Evolutionary conservation across 2,888 invertebrate genomes (phyloP).

Genomic region (Apeira syringaria): DNA sequence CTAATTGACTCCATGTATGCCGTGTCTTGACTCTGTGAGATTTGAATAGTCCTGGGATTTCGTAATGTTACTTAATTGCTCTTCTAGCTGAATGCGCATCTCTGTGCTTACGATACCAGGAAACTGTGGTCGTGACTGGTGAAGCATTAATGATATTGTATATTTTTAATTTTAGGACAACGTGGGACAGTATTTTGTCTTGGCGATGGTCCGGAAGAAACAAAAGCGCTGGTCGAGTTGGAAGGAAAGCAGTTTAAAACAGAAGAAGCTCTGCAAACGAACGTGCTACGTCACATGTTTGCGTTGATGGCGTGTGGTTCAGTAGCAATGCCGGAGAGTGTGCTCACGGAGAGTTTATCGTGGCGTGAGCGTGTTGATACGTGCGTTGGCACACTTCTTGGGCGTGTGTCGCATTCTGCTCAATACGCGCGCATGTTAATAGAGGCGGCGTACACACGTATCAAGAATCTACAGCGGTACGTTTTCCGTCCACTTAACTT

Average conservation of each 20-base stretch:
- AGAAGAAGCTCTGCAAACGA: conserved; percentile 46
- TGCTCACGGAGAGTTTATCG: conserved; percentile 19
- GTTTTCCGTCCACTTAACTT: conserved; percentile 30
- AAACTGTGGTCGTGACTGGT: no score
- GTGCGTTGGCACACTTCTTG: conserved; percentile 45
- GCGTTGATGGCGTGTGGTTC: conserved; percentile 37
- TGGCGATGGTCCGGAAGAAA: conserved; percentile 50
- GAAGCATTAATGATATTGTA: no score
- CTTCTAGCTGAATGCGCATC: no score
- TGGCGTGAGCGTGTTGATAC: conserved; percentile 42
- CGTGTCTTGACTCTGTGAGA: no score
- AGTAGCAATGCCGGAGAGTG: conserved; percentile 24
- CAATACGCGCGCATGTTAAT: conserved; percentile 52
- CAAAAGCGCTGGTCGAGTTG: conserved; percentile 36
- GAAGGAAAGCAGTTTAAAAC: conserved; percentile 37
- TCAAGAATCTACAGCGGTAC: conserved; percentile 33
- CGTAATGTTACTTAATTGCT: no score
- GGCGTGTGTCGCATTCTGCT: conserved; percentile 48
- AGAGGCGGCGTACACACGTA: conserved; percentile 42
- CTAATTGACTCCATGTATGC: no score
- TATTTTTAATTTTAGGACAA: conserved; percentile 36
- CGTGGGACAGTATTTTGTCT: conserved; percentile 57
- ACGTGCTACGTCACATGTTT: conserved; percentile 50
- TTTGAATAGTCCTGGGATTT: no score
- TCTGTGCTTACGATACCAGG: no score